Percentiles rank a stretch among this genome's conserved stretches.
Conservation (phyloP, 2,797 vertebrate genomes). For the Crocodylus rhombifer region DNA sequence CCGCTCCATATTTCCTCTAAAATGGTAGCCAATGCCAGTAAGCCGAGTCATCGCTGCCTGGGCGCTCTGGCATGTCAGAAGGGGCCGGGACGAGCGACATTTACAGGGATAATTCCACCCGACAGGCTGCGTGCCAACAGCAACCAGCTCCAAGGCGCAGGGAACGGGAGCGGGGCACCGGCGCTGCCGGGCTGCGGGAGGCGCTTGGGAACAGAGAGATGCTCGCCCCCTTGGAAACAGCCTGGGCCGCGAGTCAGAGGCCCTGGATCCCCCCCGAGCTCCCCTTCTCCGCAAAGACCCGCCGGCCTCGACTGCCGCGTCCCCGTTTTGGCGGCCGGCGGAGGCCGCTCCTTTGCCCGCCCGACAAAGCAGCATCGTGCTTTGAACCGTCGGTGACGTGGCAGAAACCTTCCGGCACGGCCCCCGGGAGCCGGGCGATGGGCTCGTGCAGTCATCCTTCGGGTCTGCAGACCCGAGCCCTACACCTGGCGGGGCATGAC, state of each 20-base stretch:
- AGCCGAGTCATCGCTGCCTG: conserved; percentile 44
- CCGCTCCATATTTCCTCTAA: conserved; percentile 64
- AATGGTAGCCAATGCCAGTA: conserved; percentile 64
- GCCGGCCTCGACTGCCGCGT: background rate
- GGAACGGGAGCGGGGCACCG: background rate
- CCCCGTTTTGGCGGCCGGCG: too few relatives aligned
- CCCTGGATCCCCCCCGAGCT: background rate
- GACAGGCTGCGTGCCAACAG: background rate
- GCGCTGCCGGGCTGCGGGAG: accelerated
- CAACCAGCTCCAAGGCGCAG: background rate
- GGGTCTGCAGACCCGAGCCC: background rate
- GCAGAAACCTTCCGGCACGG: background rate
- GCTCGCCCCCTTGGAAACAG: background rate
- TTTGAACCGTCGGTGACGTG: background rate
- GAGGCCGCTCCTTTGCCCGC: too few relatives aligned
- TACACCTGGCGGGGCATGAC: background rate
- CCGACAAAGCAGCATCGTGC: background rate
- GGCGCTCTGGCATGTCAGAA: conserved; percentile 28
- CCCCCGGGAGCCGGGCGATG: background rate
- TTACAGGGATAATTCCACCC: conserved; percentile 51
- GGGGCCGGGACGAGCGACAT: conserved; percentile 47
- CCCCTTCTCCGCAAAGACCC: accelerated
- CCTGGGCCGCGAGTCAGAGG: accelerated
- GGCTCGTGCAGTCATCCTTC: accelerated
- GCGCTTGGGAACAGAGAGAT: background rate